Percentiles rank a stretch among this genome's conserved stretches.
These are phyloP conservation scores for Acromyrmex echinatior DNA, from an alignment of 1,140 invertebrate species.

Conservation along the genomic window DNA sequence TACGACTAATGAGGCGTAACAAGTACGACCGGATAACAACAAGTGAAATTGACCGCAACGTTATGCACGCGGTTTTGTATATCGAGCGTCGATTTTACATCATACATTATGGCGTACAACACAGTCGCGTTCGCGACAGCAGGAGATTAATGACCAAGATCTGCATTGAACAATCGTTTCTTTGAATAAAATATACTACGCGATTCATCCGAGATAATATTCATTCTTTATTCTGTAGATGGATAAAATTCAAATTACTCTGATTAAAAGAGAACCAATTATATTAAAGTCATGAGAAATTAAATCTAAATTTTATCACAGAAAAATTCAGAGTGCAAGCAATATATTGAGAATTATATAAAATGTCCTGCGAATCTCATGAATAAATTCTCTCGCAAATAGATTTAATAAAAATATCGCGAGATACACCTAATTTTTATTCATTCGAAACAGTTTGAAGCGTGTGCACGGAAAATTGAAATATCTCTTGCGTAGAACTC, in stretches of 20 bases:
- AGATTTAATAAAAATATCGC: slow-evolving; percentile 6
- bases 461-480: not conserved
- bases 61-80: slow-evolving; percentile 38
- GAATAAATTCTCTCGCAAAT: not conserved
- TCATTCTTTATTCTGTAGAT: not conserved
- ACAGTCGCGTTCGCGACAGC: slow-evolving; percentile 42
- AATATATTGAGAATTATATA: not conserved
- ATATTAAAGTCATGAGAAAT: not conserved
- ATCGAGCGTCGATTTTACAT: slow-evolving; percentile 56
- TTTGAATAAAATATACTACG: not conserved
- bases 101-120: slow-evolving; percentile 28
- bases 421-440: not conserved
- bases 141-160: slow-evolving; percentile 42
- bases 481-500: not conserved
- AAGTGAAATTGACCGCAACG: slow-evolving; percentile 52
- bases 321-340: not conserved
- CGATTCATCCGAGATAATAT: slow-evolving; percentile 21
- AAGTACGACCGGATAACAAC: slow-evolving; percentile 51
- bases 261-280: not conserved
- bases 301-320: slow-evolving; percentile 7
- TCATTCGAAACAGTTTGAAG: not conserved
- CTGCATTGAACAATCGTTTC: slow-evolving; percentile 31
- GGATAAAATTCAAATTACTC: slow-evolving; percentile 34
- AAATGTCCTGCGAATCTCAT: not conserved
- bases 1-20: slow-evolving; percentile 57